Percentiles rank a stretch among this genome's conserved stretches.
phyloP scores from a whole-genome alignment of 2,888 invertebrate species.

The Steinernema carpocapsae region DNA sequence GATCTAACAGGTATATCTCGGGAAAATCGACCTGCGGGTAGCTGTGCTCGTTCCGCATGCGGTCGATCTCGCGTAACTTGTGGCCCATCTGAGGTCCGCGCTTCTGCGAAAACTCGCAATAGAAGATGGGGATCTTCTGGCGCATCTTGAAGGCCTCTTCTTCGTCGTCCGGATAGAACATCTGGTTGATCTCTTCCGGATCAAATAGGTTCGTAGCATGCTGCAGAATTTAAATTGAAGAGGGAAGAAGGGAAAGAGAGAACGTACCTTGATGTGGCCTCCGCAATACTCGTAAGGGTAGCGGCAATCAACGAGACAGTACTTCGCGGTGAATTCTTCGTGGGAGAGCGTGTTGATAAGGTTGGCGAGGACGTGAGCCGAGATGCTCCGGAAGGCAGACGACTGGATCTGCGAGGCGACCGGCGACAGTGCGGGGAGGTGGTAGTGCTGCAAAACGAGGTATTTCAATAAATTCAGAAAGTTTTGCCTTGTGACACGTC shows the following conservation, averaged over 20 bases:
- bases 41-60: not conserved
- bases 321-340: not conserved
- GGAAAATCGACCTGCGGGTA: slow-evolving; percentile 23
- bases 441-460: slow-evolving; percentile 11
- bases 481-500: too few relatives aligned
- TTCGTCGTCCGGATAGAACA: slow-evolving; percentile 48
- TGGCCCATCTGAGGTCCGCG: slow-evolving; percentile 82
- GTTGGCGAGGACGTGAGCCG: not conserved
- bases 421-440: not conserved
- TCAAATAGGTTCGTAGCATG: not conserved
- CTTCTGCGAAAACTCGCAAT: slow-evolving; percentile 95
- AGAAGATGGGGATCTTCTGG: slow-evolving; percentile 80
- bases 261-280: slow-evolving; percentile 8
- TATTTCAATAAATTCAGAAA: too few relatives aligned
- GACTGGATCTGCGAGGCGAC: not conserved
- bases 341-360: not conserved
- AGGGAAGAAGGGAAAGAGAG: too few relatives aligned
- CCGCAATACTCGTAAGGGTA: not conserved
- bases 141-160: slow-evolving; percentile 31
- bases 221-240: too few relatives aligned
- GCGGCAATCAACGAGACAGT: slow-evolving; percentile 7
- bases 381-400: not conserved
- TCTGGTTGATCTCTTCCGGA: slow-evolving; percentile 24
- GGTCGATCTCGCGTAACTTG: slow-evolving; percentile 20
- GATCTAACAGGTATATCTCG: slow-evolving; percentile 26